Conservation (phyloP, 1,140 invertebrate genomes). For the Drosophila burlai region DNA sequence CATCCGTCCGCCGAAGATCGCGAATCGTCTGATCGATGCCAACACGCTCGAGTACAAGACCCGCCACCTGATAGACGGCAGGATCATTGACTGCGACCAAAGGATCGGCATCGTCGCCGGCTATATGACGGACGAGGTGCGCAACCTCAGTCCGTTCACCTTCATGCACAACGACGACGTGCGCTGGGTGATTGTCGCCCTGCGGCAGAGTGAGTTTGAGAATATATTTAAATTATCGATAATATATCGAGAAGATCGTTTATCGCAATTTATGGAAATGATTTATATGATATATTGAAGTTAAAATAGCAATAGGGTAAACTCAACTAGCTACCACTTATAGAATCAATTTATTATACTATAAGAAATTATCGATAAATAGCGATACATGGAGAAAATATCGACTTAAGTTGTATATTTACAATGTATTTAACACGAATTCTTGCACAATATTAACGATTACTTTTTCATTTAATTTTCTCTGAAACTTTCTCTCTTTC, state of each 20-base stretch:
- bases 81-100: constrained; percentile 94
- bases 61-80: constrained; percentile 92
- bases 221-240: neutral
- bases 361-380: neutral
- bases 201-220: constrained; percentile 91
- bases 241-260: neutral
- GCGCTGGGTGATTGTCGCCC: constrained; percentile 92
- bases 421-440: neutral
- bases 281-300: too few species aligned
- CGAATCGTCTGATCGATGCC: constrained; percentile 90
- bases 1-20: constrained; percentile 88
- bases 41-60: constrained; percentile 94
- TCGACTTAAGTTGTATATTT: neutral
- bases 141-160: constrained; percentile 92
- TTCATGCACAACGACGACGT: constrained; percentile 95
- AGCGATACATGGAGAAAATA: neutral
- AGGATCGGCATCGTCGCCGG: constrained; percentile 93
- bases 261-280: neutral
- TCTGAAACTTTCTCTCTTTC: neutral
- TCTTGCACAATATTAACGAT: neutral
- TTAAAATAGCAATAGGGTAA: too few species aligned
- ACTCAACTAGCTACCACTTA: too few species aligned
- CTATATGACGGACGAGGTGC: constrained; percentile 93
- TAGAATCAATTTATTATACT: too few species aligned
- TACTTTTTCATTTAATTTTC: neutral